A percentile compares a stretch with the other conserved stretches of the same genome.
These are phyloP conservation scores for Diadophis punctatus DNA, from an alignment of 2,113 vertebrate genomes.

Conservation along the genomic window DNA sequence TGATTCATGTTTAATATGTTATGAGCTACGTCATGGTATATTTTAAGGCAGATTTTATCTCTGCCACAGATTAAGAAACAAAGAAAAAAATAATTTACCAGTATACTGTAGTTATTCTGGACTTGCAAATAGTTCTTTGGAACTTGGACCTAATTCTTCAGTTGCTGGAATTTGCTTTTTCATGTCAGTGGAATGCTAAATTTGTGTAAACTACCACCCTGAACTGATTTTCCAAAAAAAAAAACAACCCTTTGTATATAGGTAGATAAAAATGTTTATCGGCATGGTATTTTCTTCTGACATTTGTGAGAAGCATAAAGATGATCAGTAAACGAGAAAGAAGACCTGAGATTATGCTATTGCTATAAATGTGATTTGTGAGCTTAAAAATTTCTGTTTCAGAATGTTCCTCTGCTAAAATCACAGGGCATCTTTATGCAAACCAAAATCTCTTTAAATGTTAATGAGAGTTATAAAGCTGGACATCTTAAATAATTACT, in stretches of 20 bases:
- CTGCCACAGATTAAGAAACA: neutral
- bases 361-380: neutral
- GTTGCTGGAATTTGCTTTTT: neutral
- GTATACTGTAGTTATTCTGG: neutral
- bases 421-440: neutral
- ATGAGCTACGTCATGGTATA: neutral
- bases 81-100: neutral
- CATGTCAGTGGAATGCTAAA: neutral
- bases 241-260: neutral
- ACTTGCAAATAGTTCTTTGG: neutral
- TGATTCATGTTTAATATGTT: neutral
- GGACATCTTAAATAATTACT: neutral
- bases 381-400: neutral
- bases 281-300: neutral
- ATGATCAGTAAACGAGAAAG: neutral
- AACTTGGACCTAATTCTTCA: neutral
- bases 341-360: neutral
- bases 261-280: neutral
- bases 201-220: neutral
- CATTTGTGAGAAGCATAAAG: neutral
- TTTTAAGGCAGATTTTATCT: neutral
- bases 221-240: neutral
- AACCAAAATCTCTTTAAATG: neutral
- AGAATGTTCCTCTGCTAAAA: neutral
- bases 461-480: neutral